Percentiles rank a stretch among this genome's conserved stretches.
Evolutionary conservation across 1,140 invertebrate genomes (phyloP).

Genomic region (Xylocopa sonorina): DNA sequence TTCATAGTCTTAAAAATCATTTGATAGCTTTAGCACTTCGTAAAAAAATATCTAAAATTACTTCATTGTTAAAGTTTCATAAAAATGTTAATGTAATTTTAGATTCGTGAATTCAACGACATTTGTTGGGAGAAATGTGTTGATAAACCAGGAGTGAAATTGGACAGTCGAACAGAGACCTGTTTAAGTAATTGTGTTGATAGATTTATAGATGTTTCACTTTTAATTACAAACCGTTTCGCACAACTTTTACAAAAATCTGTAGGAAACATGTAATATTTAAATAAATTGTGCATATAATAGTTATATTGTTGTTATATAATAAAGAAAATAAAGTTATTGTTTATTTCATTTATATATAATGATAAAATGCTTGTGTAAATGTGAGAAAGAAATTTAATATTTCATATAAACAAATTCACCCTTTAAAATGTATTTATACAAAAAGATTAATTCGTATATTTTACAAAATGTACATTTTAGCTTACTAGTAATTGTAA

Average conservation of each 20-base stretch:
- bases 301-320: constrained; percentile 4
- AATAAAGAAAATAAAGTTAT: not conserved
- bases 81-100: constrained; percentile 69
- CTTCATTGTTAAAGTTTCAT: not conserved
- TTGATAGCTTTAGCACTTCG: too few relatives aligned
- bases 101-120: constrained; percentile 96
- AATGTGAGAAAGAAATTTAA: not conserved
- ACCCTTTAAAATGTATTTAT: constrained; percentile 20
- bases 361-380: not conserved
- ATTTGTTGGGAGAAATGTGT: constrained; percentile 98
- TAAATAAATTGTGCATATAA: constrained; percentile 7
- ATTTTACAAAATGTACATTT: constrained; percentile 28
- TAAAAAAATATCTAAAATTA: not conserved
- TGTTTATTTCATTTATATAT: constrained; percentile 22
- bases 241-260: constrained; percentile 90
- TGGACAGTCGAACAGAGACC: constrained; percentile 94
- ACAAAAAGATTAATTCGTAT: constrained; percentile 16
- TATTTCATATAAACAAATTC: constrained; percentile 17
- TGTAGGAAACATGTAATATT: constrained; percentile 69
- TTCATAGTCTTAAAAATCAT: too few relatives aligned
- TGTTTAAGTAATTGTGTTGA: constrained; percentile 97
- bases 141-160: constrained; percentile 92
- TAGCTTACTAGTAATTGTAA: constrained; percentile 5
- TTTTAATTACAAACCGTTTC: constrained; percentile 93
- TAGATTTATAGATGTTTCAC: constrained; percentile 95